Evolutionary conservation across 2,113 vertebrate genomes (phyloP).

Genomic region (Atractosteus spatula): DNA sequence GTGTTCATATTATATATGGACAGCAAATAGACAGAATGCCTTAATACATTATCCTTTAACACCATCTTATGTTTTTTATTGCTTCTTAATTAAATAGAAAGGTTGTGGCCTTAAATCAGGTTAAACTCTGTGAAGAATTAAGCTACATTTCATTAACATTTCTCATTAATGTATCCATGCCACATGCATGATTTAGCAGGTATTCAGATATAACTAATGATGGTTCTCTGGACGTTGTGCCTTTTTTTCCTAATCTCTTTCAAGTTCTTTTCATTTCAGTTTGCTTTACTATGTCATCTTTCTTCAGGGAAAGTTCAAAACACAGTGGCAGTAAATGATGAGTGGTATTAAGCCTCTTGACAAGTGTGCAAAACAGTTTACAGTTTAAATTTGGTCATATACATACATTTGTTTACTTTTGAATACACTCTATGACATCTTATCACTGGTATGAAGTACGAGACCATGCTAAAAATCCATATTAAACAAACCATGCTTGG

Average conservation of each 20-base stretch:
- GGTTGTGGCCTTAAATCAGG: background rate
- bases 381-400: background rate
- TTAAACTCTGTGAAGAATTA: background rate
- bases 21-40: background rate
- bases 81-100: too few relatives aligned
- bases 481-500: constrained; percentile 11
- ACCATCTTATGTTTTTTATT: too few relatives aligned
- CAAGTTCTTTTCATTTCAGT: background rate
- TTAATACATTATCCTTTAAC: too few relatives aligned
- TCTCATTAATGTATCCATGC: constrained; percentile 14
- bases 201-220: constrained; percentile 19
- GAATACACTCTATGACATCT: background rate
- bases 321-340: background rate
- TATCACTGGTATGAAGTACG: constrained; percentile 4
- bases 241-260: constrained; percentile 6
- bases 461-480: constrained; percentile 11
- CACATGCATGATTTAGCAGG: constrained; percentile 29
- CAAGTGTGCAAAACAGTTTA: background rate
- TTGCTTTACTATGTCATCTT: background rate
- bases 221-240: constrained; percentile 14
- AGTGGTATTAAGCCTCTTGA: background rate
- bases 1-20: background rate
- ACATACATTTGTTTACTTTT: background rate
- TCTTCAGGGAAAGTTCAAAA: background rate
- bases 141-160: constrained; percentile 33